Base-by-base conservation (phyloP, 2,888 invertebrate species). In the Hemicrepidius hirtus region DNA sequence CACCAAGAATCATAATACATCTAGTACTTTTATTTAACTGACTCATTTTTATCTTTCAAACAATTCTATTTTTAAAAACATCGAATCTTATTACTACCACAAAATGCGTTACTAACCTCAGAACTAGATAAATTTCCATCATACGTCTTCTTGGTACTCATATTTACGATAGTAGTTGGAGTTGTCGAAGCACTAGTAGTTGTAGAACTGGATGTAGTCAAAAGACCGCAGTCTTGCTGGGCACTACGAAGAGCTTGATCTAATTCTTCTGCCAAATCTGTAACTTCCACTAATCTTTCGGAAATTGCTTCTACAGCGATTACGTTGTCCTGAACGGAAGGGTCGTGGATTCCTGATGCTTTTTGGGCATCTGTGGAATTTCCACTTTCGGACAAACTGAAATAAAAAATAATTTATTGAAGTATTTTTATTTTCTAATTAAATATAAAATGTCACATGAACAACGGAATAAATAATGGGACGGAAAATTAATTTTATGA, bases 261-360 rank as follows among this genome's bases (percentile, higher is more conserved):
- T 77, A 93, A 84, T 75, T 91, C 91, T 82, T 92, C 92, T 1
- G 92, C 92, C 20, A 92, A 87, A 68, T 88, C 89, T 12, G 92
- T 91, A 13, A 93, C 92, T 84, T 92, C 91, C 13, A 89, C 86
- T 72, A 93, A 84, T 81, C 89, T 89, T 78, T 90, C 90, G n/a
- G 91, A 88, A 71, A 93, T 92, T 59, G 92, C 91, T 78, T 91
- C 91, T 41, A 92, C 89, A 16, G 92, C 92, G 77, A 91, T 88
- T 75, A 88, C 87, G 84, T 92, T 92, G 77, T 86, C 87, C 7
- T 74, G 53, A 4, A 73, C 68, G 37, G 71, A 67, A n/a, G 68
- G 75, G 28, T 72, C 72, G n/a, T 64, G 66, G 24, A 71, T 46
- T 20, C 72, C 74, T 13, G 68, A 75, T 24, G 70, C 66, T 24